phyloP scores from a whole-genome alignment of 2,113 vertebrate species.

The Anthoscopus minutus region DNA sequence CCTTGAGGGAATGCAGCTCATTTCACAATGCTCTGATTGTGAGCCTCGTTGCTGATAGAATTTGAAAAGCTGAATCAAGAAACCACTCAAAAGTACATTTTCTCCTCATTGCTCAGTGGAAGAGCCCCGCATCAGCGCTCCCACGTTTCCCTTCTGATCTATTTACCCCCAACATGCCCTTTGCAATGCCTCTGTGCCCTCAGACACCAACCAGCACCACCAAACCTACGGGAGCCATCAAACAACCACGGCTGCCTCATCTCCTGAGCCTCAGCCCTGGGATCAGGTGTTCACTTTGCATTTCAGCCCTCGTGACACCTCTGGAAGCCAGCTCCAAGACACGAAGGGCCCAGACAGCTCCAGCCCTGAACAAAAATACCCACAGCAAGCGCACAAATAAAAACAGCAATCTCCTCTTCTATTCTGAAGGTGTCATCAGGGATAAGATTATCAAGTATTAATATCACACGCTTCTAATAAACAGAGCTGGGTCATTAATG shows the following conservation, averaged over 20 bases:
- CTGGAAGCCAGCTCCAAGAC: not conserved
- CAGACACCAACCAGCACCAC: not conserved
- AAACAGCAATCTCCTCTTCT: not conserved
- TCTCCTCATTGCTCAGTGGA: not conserved
- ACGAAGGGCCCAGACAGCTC: not conserved
- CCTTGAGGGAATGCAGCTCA: not conserved
- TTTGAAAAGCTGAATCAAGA: not conserved
- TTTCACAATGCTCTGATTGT: not conserved
- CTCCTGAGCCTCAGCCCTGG: not conserved
- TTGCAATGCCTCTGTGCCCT: not conserved
- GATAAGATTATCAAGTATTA: not conserved
- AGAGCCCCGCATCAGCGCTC: not conserved
- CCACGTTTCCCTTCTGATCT: not conserved
- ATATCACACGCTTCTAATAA: not conserved
- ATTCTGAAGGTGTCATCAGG: not conserved
- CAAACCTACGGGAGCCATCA: not conserved
- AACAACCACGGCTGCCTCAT: accelerated
- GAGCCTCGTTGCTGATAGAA: not conserved
- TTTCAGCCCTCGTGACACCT: not conserved
- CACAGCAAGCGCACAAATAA: not conserved
- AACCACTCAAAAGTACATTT: not conserved
- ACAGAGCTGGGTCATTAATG: not conserved
- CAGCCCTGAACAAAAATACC: not conserved
- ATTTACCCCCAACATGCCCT: not conserved
- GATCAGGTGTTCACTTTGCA: not conserved